These are phyloP conservation scores for Myotis findleyi DNA, from an alignment of 2,797 vertebrate species.

Conservation along the genomic window DNA sequence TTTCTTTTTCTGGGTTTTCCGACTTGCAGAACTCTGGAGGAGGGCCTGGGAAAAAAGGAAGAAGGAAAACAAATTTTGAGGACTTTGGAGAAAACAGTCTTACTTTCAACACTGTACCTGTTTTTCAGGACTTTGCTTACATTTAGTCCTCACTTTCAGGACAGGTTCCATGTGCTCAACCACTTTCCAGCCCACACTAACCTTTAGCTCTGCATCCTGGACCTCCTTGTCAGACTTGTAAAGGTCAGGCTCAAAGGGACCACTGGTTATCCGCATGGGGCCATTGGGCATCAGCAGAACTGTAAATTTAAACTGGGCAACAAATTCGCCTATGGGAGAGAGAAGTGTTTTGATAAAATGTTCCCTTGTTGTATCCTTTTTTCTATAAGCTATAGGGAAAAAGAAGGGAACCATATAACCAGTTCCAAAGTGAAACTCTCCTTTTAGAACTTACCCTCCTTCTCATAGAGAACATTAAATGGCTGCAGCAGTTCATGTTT, in stretches of 20 bases:
- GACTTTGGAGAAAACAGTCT: neutral
- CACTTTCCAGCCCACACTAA: slow-evolving; percentile 76
- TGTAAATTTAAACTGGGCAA: slow-evolving; percentile 99
- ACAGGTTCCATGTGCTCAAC: neutral
- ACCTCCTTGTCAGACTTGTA: slow-evolving; percentile 97
- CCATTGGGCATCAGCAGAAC: slow-evolving; percentile 98
- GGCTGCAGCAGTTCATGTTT: slow-evolving; percentile 98
- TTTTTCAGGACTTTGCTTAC: neutral
- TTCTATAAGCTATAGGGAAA: neutral
- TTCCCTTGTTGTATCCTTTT: neutral
- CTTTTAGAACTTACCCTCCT: slow-evolving; percentile 92
- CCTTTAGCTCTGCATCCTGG: slow-evolving; percentile 96
- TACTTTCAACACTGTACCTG: neutral
- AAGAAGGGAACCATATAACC: accelerated
- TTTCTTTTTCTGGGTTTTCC: slow-evolving; percentile 99
- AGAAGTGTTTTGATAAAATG: slow-evolving; percentile 15
- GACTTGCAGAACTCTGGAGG: slow-evolving; percentile 97
- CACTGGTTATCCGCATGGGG: slow-evolving; percentile 96
- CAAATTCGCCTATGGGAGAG: slow-evolving; percentile 91
- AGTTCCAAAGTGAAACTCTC: neutral
- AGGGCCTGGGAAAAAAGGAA: slow-evolving; percentile 90
- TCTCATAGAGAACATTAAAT: slow-evolving; percentile 97
- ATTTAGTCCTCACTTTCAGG: neutral
- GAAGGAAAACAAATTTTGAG: neutral
- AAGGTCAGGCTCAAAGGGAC: slow-evolving; percentile 93